phyloP scores from a whole-genome alignment of 2,797 vertebrate genomes.

The Miichthys miiuy region DNA sequence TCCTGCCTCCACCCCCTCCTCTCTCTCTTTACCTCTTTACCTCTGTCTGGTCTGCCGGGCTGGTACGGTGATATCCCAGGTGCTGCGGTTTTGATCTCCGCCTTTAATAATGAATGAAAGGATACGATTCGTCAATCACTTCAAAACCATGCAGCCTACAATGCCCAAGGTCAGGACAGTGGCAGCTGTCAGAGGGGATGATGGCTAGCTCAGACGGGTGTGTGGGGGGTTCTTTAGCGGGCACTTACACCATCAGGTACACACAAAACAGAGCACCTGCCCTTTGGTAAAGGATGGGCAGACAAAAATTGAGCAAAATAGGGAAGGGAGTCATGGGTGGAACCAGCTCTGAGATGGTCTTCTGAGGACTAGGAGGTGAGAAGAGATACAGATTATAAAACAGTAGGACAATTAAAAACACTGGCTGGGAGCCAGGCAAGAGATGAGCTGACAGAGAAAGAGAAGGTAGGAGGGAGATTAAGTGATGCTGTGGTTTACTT shows the following conservation, averaged over 20 bases:
- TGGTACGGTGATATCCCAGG: conserved; percentile 68
- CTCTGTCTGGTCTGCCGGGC: conserved; percentile 61
- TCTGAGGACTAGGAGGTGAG: neutral
- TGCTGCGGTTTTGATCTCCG: conserved; percentile 71
- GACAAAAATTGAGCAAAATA: conserved; percentile 29
- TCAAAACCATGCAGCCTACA: conserved; percentile 69
- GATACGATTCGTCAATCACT: conserved; percentile 82
- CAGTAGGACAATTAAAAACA: conserved; percentile 11
- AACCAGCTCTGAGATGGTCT: neutral
- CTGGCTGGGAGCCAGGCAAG: neutral
- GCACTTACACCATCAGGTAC: conserved; percentile 33
- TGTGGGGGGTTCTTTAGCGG: conserved; percentile 26
- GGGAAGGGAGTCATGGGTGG: neutral
- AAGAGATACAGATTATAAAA: conserved; percentile 27
- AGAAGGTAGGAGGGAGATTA: neutral
- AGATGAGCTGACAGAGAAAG: conserved; percentile 5
- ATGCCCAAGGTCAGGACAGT: conserved; percentile 78
- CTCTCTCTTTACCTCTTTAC: conserved; percentile 27
- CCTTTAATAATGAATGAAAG: conserved; percentile 85
- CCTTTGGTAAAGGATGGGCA: conserved; percentile 18
- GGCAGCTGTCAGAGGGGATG: conserved; percentile 76
- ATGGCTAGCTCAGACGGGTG: conserved; percentile 61
- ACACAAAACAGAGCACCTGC: conserved; percentile 24
- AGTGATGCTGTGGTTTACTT: neutral
- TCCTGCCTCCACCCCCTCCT: conserved; percentile 8